A percentile compares a stretch with the other conserved stretches of the same genome.
Conservation (phyloP, 2,113 vertebrate species). For the Alethe diademata region DNA sequence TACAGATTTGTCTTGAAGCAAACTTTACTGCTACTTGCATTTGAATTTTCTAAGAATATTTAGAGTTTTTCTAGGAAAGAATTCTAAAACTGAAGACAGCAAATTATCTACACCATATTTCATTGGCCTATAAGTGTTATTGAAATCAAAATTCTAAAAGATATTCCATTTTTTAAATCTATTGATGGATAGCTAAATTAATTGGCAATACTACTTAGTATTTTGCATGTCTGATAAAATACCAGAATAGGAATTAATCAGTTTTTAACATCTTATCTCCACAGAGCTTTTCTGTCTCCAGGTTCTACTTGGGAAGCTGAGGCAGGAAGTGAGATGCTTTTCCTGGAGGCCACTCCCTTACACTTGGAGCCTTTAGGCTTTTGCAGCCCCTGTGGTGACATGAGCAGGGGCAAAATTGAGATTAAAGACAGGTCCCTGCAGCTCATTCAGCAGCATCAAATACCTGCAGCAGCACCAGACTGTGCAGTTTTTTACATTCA, state of each 20-base stretch:
- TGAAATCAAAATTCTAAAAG: neutral
- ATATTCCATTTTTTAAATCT: neutral
- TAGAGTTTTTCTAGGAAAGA: neutral
- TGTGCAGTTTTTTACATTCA: neutral
- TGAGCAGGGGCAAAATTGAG: neutral
- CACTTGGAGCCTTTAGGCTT: neutral
- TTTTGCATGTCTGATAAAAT: neutral
- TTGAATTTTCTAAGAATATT: neutral
- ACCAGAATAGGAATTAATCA: neutral
- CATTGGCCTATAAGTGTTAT: neutral
- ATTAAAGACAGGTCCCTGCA: neutral
- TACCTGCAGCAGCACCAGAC: neutral
- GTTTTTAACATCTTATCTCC: fast-evolving
- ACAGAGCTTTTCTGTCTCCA: neutral
- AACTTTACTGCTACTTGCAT: neutral
- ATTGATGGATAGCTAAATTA: neutral
- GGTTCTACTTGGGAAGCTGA: neutral
- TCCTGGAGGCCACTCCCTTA: neutral
- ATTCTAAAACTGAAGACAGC: neutral
- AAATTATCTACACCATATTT: neutral
- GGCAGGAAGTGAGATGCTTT: neutral
- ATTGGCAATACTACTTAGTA: neutral
- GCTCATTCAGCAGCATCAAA: neutral
- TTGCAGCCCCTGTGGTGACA: neutral
- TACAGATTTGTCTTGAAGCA: neutral